These are phyloP conservation scores for Drosophila seguyi DNA, from an alignment of 1,140 invertebrate species.

Conservation along the genomic window DNA sequence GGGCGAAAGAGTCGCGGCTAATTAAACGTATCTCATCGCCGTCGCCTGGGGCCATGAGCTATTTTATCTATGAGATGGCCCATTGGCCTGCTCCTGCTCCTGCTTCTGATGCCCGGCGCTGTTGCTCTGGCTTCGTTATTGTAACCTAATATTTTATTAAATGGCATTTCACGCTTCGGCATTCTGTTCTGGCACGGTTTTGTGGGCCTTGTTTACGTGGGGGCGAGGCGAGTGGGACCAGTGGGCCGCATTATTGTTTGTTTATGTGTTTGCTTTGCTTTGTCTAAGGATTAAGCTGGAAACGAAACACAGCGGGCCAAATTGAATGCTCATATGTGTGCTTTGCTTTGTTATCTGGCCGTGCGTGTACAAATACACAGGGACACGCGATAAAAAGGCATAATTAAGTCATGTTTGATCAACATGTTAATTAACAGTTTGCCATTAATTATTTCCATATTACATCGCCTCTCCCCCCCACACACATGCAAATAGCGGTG, in stretches of 20 bases:
- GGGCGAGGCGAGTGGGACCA: not conserved
- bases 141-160: slow-evolving; percentile 77
- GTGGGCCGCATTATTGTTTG: slow-evolving; percentile 53
- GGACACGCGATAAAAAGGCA: slow-evolving; percentile 67
- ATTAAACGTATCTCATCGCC: slow-evolving; percentile 72
- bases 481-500: slow-evolving; percentile 12
- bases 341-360: slow-evolving; percentile 42
- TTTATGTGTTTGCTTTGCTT: slow-evolving; percentile 70
- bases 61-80: slow-evolving; percentile 72
- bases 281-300: slow-evolving; percentile 70
- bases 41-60: slow-evolving; percentile 24
- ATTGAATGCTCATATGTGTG: slow-evolving; percentile 63
- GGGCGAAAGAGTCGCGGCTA: slow-evolving; percentile 52
- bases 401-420: slow-evolving; percentile 81
- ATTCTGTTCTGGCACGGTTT: slow-evolving; percentile 35
- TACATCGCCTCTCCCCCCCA: slow-evolving; percentile 34
- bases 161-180: slow-evolving; percentile 71
- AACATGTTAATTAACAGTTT: slow-evolving; percentile 82
- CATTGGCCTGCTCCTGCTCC: slow-evolving; percentile 32
- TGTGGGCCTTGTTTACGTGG: slow-evolving; percentile 21
- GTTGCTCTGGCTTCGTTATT: slow-evolving; percentile 50
- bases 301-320: slow-evolving; percentile 69
- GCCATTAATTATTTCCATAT: slow-evolving; percentile 80
- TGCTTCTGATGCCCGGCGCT: not conserved
- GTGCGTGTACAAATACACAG: slow-evolving; percentile 41